phyloP scores from a whole-genome alignment of 2,797 vertebrate genomes.

The Hafferia zeledoni region DNA sequence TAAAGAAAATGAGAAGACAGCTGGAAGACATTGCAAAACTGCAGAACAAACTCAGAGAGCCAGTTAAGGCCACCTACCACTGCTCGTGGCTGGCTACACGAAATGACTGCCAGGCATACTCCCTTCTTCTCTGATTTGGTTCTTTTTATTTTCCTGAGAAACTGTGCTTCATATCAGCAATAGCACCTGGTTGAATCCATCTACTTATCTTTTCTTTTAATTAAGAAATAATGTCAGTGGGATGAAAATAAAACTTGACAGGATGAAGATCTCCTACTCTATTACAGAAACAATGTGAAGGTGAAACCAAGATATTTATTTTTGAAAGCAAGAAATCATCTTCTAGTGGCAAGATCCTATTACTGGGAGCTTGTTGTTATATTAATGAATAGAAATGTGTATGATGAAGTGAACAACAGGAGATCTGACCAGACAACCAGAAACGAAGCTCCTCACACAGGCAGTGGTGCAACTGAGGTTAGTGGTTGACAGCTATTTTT shows the following conservation, averaged over 20 bases:
- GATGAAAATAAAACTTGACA: slow-evolving; percentile 57
- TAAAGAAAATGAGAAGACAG: slow-evolving; percentile 50
- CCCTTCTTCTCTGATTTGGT: neutral
- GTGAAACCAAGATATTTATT: slow-evolving; percentile 33
- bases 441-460: slow-evolving; percentile 24
- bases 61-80: neutral
- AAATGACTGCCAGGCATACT: neutral
- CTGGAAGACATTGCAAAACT: slow-evolving; percentile 45
- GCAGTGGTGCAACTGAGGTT: slow-evolving; percentile 27
- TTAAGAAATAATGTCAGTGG: slow-evolving; percentile 68
- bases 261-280: slow-evolving; percentile 47
- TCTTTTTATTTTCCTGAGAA: neutral
- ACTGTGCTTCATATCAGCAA: slow-evolving; percentile 16
- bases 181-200: slow-evolving; percentile 46
- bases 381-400: slow-evolving; percentile 47
- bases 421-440: slow-evolving; percentile 27
- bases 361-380: slow-evolving; percentile 46
- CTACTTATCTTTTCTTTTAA: slow-evolving; percentile 70
- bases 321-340: slow-evolving; percentile 58
- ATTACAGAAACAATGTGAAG: slow-evolving; percentile 41
- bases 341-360: slow-evolving; percentile 19
- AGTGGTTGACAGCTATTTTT: slow-evolving; percentile 40
- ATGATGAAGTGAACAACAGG: neutral
- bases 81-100: neutral
- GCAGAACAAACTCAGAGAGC: slow-evolving; percentile 17